A percentile compares a stretch with the other conserved stretches of the same genome.
phyloP scores from a whole-genome alignment of 2,888 invertebrate genomes.

The Eulithis testata region DNA sequence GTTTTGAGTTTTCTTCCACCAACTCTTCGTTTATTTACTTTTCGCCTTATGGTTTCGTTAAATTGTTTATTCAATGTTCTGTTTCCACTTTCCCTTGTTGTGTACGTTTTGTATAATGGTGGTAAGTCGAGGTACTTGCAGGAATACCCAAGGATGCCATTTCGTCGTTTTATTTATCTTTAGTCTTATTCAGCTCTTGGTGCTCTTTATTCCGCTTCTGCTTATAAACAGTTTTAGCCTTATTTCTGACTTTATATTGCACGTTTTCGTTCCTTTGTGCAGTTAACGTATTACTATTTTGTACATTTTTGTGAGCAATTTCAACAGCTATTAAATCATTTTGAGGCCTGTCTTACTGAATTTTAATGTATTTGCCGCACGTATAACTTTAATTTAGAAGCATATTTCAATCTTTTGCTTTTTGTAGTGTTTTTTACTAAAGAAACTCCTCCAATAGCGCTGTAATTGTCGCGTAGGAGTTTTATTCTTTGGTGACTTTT shows the following conservation, averaged over 20 bases:
- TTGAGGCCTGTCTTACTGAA: constrained; percentile 11
- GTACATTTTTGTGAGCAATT: constrained; percentile 48
- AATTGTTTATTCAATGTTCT: constrained; percentile 28
- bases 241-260: constrained; percentile 42
- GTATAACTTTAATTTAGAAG: constrained; percentile 1
- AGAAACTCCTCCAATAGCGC: too few species aligned
- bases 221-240: constrained; percentile 34
- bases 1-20: constrained; percentile 39
- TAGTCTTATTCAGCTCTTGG: constrained; percentile 1
- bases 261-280: constrained; percentile 46
- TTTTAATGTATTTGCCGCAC: background rate
- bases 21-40: constrained; percentile 22
- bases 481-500: too few species aligned
- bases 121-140: constrained; percentile 22
- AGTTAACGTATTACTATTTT: constrained; percentile 37
- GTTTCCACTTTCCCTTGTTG: constrained; percentile 25
- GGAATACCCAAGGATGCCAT: constrained; percentile 13
- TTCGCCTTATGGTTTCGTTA: constrained; percentile 22
- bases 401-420: background rate
- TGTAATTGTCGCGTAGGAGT: too few species aligned
- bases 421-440: background rate
- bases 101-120: constrained; percentile 21
- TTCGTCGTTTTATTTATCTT: constrained; percentile 27
- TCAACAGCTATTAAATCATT: constrained; percentile 37
- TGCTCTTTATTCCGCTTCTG: constrained; percentile 24